A percentile compares a stretch with the other conserved stretches of the same genome.
Evolutionary conservation across 2,113 vertebrate genomes (phyloP).

Genomic region (Cichladusa arquata): DNA sequence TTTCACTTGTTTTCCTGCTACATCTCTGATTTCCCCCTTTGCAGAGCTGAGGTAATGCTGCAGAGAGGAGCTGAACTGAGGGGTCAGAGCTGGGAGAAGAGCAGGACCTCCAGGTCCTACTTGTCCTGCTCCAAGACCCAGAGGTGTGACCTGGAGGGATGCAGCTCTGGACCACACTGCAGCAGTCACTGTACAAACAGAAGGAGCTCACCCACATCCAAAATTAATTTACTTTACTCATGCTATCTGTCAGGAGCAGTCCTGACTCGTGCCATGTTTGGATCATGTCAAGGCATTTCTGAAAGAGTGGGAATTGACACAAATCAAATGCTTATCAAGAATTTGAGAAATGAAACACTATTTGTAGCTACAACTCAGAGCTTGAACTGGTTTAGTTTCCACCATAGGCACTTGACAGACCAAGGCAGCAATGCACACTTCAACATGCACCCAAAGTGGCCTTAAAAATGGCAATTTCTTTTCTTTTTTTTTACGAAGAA

Average conservation of each 20-base stretch:
- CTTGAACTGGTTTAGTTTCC: neutral
- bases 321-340: neutral
- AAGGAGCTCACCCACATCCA: neutral
- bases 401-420: neutral
- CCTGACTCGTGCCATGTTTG: rapidly evolving
- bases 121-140: neutral
- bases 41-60: neutral
- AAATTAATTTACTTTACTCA: neutral
- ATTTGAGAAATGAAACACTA: neutral
- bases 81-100: neutral
- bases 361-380: neutral
- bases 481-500: neutral
- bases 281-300: neutral
- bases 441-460: neutral
- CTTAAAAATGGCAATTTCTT: neutral
- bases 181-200: neutral
- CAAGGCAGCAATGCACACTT: neutral
- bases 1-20: neutral
- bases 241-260: neutral
- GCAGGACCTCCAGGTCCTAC: neutral
- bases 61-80: neutral
- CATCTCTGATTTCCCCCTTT: neutral
- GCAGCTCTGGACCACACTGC: neutral
- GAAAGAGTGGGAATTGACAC: neutral
- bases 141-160: neutral